Base-by-base conservation (phyloP, 2,113 vertebrate genomes). In the Promerops cafer region DNA sequence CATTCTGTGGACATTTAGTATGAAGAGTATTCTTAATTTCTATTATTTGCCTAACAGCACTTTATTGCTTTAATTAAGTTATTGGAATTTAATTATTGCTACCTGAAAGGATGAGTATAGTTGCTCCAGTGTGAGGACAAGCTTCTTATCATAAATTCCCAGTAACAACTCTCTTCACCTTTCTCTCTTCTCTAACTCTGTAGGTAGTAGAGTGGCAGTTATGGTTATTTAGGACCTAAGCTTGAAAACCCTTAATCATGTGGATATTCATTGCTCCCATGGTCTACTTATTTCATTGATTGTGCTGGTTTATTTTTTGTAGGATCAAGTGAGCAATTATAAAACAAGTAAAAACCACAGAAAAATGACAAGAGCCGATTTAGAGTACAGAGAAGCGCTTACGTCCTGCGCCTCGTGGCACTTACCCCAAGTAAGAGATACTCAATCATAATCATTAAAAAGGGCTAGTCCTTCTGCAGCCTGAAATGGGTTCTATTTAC, bases 221-320 rank as follows among this genome's bases (percentile, higher is more conserved):
- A 90, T n/a, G 40, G 64, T 94, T 95, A 81, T 93, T 93, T 93
- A 86, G 88, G 47, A 78, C 60, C 76, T 94, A 75, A 91, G 76
- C 72, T 76, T 82, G 90, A 71, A 95, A 95, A 74, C 56, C 18
- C 56, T 96, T 86, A 93, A 88, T 96, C 74, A 69, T 83, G 82
- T 83, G 75, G 79, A 83, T 90, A 94, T 86, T 89, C 90, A 61
- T 87, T 94, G 80, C 86, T 96, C 90, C 92, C 79, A 56, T 7
- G 14, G 72, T 64, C 72, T 83, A 78, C 76, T 77, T 92, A 31
- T 71, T 88, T 96, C 88, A 93, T 89, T 92, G 94, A 87, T 88
- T 8, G 44, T 78, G 76, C 56, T 78, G 53, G 69, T 89, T 92
- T 90, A 57, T 75, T 92, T 94, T 95, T 89, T 82, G 72, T 90